phyloP scores from a whole-genome alignment of 2,113 vertebrate species.

The Ancistrus triradiatus region DNA sequence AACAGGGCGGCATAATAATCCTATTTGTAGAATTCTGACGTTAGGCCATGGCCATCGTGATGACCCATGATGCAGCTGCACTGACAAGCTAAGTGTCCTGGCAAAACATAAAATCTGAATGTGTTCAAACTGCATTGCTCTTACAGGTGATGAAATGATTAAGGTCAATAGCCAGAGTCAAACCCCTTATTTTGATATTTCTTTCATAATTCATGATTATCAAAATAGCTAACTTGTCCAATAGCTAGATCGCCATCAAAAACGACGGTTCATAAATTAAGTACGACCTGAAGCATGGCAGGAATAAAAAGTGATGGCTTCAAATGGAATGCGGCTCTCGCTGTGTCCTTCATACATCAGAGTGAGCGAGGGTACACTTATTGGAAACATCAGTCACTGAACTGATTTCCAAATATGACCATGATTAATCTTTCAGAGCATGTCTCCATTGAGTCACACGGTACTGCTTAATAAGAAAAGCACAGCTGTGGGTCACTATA shows the following conservation, averaged over 20 bases:
- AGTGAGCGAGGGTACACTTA: constrained; percentile 14
- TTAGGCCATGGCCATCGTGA: constrained; percentile 29
- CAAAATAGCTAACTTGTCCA: constrained; percentile 10
- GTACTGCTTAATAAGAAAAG: too few relatives aligned
- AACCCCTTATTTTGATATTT: background rate
- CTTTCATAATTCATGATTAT: constrained; percentile 13
- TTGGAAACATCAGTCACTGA: constrained; percentile 37
- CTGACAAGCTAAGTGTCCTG: constrained; percentile 13
- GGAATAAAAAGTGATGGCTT: background rate
- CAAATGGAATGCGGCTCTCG: constrained; percentile 27
- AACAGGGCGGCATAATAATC: constrained; percentile 45
- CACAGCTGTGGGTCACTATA: too few relatives aligned
- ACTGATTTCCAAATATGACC: constrained; percentile 16
- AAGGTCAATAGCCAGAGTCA: constrained; percentile 25
- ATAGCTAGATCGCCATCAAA: constrained; percentile 24
- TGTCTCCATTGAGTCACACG: background rate
- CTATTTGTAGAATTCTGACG: constrained; percentile 41
- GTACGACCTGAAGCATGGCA: constrained; percentile 6
- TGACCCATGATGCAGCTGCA: constrained; percentile 19
- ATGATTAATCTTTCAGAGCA: constrained; percentile 31
- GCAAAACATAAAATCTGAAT: constrained; percentile 41
- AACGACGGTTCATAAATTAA: constrained; percentile 25
- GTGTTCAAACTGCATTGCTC: constrained; percentile 22
- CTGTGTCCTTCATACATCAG: constrained; percentile 36
- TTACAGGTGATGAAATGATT: constrained; percentile 4